Base-by-base conservation (phyloP, 1,140 invertebrate species). In the Marisa cornuarietis region DNA sequence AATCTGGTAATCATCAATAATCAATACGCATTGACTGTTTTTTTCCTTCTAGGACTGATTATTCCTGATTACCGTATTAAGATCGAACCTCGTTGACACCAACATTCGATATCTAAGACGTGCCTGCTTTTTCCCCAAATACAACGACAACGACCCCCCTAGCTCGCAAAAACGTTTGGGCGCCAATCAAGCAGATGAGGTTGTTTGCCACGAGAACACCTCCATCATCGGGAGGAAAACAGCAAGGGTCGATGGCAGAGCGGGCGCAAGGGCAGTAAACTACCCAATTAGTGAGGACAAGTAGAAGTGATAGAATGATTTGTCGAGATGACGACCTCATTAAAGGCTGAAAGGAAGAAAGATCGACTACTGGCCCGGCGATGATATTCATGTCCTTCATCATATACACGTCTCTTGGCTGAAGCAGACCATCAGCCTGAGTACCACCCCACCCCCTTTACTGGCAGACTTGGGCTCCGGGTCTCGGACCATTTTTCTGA, bases 271-370 rank as follows among this genome's bases (percentile, higher is more conserved):
- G 20, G 71, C 26, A 73, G 62, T 74, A 74, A 74, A 74, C 72
- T 61, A 62, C 52, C 72, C 72, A 26, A 74, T 74, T 74, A 74
- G 72, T 51, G 71, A 54, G 62, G 72, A 62, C 72, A 26, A 61
- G 54, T 24, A 74, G 72, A 74, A 74, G 72, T 18, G 52, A 74
- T 31, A 31, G 31, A 61, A 74, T 74, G 72, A 74, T 74, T 74
- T 54, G 71, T 52, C 71, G 49, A 49, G 42, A n/a, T 22, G 54
- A 18, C 71, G 24, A 54, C 51, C 51, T 22, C 51, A n/a, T 54
- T 51, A 20, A 26, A 18, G 42, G 49, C 20, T 22, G 49, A 49
- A 49, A n/a, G 49, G 16, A 73, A 49, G 54, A n/a, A n/a, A 52
- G 49, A 49, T 73, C 13, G 71, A 31, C 49, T 20, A 49, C 54